Conservation (phyloP, 2,888 invertebrate species). For the Calliphora vomitoria region DNA sequence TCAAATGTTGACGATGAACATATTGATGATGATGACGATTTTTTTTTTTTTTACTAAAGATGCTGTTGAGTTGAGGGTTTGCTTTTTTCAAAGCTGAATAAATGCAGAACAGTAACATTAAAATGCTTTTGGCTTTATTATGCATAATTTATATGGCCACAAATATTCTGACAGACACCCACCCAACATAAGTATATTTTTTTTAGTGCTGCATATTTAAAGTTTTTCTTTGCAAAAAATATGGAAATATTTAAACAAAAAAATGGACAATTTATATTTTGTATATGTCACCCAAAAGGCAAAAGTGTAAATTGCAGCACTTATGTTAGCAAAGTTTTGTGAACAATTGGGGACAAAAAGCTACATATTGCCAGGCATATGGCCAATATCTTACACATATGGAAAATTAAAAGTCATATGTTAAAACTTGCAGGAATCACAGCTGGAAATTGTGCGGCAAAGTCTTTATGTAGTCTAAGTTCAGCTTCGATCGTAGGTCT, state of each 20-base stretch:
- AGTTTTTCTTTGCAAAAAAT: constrained; percentile 4
- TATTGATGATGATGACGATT: neutral
- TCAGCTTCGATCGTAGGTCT: no score
- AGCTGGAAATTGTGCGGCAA: no score
- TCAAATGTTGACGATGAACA: neutral
- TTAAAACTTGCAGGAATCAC: no score
- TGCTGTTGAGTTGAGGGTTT: constrained; percentile 53
- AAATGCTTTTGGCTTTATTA: constrained; percentile 60
- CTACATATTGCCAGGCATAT: constrained; percentile 3
- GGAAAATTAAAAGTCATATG: neutral
- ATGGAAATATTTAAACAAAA: constrained; percentile 7
- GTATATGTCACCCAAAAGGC: constrained; percentile 27
- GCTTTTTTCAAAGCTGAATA: constrained; percentile 35
- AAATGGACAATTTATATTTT: constrained; percentile 39
- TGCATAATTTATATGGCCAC: constrained; percentile 51
- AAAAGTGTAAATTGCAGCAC: constrained; percentile 59
- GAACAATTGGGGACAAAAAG: constrained; percentile 29
- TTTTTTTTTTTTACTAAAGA: constrained; percentile 49
- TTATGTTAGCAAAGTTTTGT: constrained; percentile 27
- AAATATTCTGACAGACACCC: constrained; percentile 15
- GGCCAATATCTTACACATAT: neutral
- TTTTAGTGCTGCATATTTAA: constrained; percentile 12
- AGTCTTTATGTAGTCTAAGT: no score
- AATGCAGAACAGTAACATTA: constrained; percentile 48
- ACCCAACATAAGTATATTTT: neutral